Conservation (phyloP, 2,888 invertebrate species). For the Heliconius charithonia region DNA sequence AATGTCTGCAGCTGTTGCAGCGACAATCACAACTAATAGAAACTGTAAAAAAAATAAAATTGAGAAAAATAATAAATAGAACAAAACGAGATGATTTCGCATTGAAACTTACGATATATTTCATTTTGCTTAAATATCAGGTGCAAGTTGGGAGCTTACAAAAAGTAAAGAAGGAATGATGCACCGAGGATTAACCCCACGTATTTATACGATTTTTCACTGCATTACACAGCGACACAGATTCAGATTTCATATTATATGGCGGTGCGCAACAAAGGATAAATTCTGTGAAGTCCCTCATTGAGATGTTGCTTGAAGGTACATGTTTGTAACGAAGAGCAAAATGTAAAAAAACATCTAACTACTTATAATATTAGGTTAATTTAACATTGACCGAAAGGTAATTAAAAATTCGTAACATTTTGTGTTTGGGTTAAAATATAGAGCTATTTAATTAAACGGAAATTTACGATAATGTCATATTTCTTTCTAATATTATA, state of each 20-base stretch:
- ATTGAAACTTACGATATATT: constrained; percentile 70
- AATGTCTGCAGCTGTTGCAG: constrained; percentile 64
- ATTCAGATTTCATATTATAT: constrained; percentile 69
- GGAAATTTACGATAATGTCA: neutral
- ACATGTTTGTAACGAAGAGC: neutral
- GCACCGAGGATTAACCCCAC: constrained; percentile 71
- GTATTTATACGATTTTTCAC: constrained; percentile 79
- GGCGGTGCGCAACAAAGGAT: constrained; percentile 65
- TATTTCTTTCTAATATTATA: neutral
- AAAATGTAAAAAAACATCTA: neutral
- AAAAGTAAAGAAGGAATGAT: constrained; percentile 73
- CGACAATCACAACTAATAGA: constrained; percentile 49
- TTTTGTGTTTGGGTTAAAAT: neutral
- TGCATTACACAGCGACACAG: constrained; percentile 71
- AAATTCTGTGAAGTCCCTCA: constrained; percentile 61
- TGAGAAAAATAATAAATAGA: neutral
- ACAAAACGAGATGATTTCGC: neutral
- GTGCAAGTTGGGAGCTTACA: constrained; percentile 59
- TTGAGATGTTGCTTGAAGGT: constrained; percentile 49
- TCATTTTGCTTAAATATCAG: constrained; percentile 67
- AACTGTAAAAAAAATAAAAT: constrained; percentile 22
- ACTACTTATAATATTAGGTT: neutral
- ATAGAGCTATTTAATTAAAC: neutral
- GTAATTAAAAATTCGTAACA: neutral
- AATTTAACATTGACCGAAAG: neutral